These are phyloP conservation scores for Orbicella faveolata DNA, from an alignment of 64 coral and sea anemone species.

Conservation along the genomic window DNA sequence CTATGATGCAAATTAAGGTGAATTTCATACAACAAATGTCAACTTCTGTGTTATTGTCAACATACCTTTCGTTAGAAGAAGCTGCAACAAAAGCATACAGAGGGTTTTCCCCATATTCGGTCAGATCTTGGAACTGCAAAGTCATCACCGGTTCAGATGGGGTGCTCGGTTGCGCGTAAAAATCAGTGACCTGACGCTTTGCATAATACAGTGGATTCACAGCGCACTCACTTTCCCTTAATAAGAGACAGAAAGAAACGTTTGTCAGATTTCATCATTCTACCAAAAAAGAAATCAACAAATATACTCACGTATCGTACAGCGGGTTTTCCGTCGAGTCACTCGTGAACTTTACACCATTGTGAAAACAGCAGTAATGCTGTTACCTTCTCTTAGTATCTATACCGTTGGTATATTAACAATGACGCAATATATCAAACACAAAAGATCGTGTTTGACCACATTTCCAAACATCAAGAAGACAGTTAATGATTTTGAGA, in stretches of 20 bases:
- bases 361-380: background rate
- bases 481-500: too few species aligned
- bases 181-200: background rate
- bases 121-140: background rate
- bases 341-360: background rate
- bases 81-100: background rate
- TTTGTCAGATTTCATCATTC: background rate
- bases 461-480: too few species aligned
- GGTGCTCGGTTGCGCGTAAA: background rate
- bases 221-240: background rate
- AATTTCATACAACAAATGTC: too few species aligned
- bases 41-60: too few species aligned
- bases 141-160: background rate
- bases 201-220: background rate
- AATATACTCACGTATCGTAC: background rate
- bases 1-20: too few species aligned
- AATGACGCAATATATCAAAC: too few species aligned
- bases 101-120: background rate
- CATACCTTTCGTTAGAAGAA: background rate
- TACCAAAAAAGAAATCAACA: too few species aligned
- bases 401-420: too few species aligned
- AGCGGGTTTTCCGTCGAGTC: background rate
- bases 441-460: too few species aligned
- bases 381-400: too few species aligned
- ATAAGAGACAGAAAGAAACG: background rate